Evolutionary conservation across 2,113 vertebrate genomes (phyloP).

Genomic region (Maccullochella peelii): DNA sequence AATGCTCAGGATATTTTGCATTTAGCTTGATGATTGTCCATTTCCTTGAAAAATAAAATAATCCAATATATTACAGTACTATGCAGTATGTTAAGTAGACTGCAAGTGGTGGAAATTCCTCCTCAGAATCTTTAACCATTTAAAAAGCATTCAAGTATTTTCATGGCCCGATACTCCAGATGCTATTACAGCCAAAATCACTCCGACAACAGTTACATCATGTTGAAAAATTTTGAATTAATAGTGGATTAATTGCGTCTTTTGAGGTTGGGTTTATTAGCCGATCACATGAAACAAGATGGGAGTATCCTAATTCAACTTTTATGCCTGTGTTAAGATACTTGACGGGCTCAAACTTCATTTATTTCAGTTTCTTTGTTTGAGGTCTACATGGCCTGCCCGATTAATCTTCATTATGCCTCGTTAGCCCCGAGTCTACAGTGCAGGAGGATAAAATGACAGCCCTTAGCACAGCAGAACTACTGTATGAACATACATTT

Average conservation of each 20-base stretch:
- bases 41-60: not conserved
- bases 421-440: not conserved
- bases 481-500: not conserved
- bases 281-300: conserved; percentile 4
- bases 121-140: conserved; percentile 33
- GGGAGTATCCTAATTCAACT: not conserved
- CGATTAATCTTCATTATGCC: not conserved
- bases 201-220: conserved; percentile 49
- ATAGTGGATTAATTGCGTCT: conserved; percentile 5
- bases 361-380: not conserved
- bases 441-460: not conserved
- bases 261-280: conserved; percentile 13
- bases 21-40: not conserved
- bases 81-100: not conserved
- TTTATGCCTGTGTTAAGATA: not conserved
- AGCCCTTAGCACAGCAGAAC: not conserved
- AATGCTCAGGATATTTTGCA: not conserved
- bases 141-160: conserved; percentile 42
- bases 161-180: conserved; percentile 8
- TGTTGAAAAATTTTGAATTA: conserved; percentile 21
- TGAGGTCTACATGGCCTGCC: not conserved
- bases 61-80: not conserved
- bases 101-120: not conserved
- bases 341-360: not conserved
- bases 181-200: conserved; percentile 29